Percentiles rank a stretch among this genome's conserved stretches.
Conservation (phyloP, 2,888 invertebrate species). For the Iphiclides podalirius region DNA sequence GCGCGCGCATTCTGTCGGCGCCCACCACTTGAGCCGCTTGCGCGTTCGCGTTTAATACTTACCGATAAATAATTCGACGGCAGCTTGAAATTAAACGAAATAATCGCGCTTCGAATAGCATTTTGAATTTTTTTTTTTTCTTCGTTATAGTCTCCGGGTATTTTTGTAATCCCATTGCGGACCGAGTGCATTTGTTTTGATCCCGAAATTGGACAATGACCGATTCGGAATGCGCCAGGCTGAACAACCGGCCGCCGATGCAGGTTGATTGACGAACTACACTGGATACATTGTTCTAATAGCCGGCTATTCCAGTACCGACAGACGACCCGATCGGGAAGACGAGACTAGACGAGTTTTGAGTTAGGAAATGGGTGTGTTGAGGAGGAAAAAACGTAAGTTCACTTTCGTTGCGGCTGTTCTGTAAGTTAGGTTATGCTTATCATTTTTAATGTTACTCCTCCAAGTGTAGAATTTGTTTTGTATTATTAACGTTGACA, state of each 20-base stretch:
- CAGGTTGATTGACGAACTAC: conserved; percentile 51
- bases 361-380: conserved; percentile 67
- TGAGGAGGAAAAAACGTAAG: conserved; percentile 76
- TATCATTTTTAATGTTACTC: no score
- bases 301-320: conserved; percentile 45
- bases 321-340: conserved; percentile 36
- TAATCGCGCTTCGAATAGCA: background rate
- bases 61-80: conserved; percentile 29
- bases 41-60: conserved; percentile 48
- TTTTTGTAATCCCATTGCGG: no score
- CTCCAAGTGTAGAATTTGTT: no score
- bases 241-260: conserved; percentile 51
- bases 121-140: background rate
- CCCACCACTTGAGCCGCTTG: conserved; percentile 71
- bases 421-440: conserved; percentile 10
- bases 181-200: conserved; percentile 26
- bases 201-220: conserved; percentile 58
- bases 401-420: conserved; percentile 43
- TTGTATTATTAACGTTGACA: no score
- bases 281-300: conserved; percentile 37
- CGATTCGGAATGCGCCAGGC: conserved; percentile 62
- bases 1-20: conserved; percentile 71
- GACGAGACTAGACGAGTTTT: conserved; percentile 38
- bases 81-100: background rate
- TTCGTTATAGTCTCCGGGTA: no score